These are phyloP conservation scores for Neopelma chrysocephalum DNA, from an alignment of 2,797 vertebrate species.

Conservation along the genomic window DNA sequence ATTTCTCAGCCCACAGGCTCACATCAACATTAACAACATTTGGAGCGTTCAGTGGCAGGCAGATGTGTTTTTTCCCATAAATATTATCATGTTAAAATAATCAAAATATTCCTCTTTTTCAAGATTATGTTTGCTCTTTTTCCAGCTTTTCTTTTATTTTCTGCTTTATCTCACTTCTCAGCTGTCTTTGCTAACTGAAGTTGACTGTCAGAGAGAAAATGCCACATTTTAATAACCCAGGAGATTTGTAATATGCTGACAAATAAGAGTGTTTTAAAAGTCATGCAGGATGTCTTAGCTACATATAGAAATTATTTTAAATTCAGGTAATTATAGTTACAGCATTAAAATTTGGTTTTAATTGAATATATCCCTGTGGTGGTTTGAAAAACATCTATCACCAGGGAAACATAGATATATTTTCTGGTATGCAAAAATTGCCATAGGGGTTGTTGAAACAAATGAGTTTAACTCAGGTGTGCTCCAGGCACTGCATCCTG, in stretches of 20 bases:
- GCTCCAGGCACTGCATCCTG: not conserved
- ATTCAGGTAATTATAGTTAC: not conserved
- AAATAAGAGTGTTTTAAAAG: not conserved
- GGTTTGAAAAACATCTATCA: not conserved
- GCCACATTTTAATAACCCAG: not conserved
- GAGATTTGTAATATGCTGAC: not conserved
- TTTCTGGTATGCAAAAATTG: not conserved
- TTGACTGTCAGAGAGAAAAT: not conserved
- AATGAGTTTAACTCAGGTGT: not conserved
- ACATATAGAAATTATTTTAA: not conserved
- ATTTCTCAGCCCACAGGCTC: not conserved
- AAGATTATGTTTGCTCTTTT: not conserved
- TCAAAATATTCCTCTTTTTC: not conserved
- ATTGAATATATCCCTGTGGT: not conserved
- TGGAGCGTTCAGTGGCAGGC: not conserved
- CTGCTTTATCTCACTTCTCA: not conserved
- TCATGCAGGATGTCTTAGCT: not conserved
- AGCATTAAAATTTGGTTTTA: not conserved
- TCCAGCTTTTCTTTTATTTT: not conserved
- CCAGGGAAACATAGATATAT: not conserved
- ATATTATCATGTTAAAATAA: not conserved
- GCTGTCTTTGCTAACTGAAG: not conserved
- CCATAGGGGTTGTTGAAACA: not conserved
- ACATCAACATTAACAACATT: not conserved
- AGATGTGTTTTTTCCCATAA: not conserved